Base-by-base conservation (phyloP, 2,797 vertebrate species). In the Decapterus maruadsi region DNA sequence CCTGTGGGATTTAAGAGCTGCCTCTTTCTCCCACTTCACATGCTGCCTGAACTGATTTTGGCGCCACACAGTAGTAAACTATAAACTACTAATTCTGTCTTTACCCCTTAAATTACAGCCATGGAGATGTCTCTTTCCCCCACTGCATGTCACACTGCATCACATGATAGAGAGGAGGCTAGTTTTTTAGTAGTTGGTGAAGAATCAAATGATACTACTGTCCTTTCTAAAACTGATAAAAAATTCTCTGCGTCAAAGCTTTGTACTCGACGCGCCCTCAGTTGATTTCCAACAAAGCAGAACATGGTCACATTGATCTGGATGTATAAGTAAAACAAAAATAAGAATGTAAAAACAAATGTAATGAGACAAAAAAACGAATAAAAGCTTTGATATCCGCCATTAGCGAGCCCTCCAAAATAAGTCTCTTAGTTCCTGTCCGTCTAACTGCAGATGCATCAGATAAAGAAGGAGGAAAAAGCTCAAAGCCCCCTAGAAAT, bases 51-150 rank as follows among this genome's bases (percentile, higher is more conserved):
- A 66, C 53, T 70, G 14, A 68, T 40, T 68, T 76, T 58, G 64
- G 75, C 42, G 22, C 67, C 72, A 62, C 20, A 63, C 58, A 76
- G 58, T n/a, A 56, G n/a, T 59, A 67, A 58, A 68, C 59, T 58
- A 19, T 59, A 67, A 58, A 68, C 59, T 58, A 66, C 76, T 67
- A 64, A 63, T 69, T 68, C 61, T 61, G 34, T 79, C 62, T 77
- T 68, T 59, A 50, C 45, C 64, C 54, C 54, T 71, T 63, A 56
- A 72, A 77, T 78, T 73, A 69, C 72, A 78, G 56, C 50, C 53
- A 22, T 45, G 20, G 56, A 48, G 50, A 48, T 60, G 10, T 70
- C 13, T 70, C 45, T 56, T 13, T 46, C 36, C n/a, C 36, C 4
- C 43, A 6, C 34, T 22, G 14, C 34, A 26, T 54, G 61, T 68